These are phyloP conservation scores for Poecilia picta DNA, from an alignment of 2,797 vertebrate species.

Conservation along the genomic window DNA sequence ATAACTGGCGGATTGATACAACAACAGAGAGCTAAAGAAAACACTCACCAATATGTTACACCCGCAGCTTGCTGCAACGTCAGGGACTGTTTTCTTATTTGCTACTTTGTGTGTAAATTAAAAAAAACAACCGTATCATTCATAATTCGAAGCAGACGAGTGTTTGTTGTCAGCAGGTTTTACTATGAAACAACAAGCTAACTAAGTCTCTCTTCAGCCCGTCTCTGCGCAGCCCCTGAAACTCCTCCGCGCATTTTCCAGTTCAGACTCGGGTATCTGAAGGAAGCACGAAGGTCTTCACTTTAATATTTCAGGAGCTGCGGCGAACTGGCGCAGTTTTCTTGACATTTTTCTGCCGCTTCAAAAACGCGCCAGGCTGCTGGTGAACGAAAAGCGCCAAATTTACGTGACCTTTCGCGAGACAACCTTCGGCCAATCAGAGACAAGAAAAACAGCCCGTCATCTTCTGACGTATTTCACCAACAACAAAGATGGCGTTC, in stretches of 20 bases:
- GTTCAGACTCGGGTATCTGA: background rate
- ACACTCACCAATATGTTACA: slow-evolving; percentile 53
- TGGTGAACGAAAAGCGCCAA: slow-evolving; percentile 81
- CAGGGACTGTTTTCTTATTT: background rate
- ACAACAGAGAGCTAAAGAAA: slow-evolving; percentile 13
- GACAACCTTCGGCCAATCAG: slow-evolving; percentile 71
- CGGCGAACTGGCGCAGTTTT: slow-evolving; percentile 8
- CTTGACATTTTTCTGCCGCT: slow-evolving; percentile 27
- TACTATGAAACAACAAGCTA: slow-evolving; percentile 56
- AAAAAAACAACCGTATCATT: background rate
- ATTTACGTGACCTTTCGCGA: slow-evolving; percentile 67
- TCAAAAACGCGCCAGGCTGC: slow-evolving; percentile 75
- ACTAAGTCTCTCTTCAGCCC: slow-evolving; percentile 18
- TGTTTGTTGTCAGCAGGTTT: slow-evolving; percentile 16
- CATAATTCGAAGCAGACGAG: slow-evolving; percentile 18
- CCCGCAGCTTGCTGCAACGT: slow-evolving; percentile 1
- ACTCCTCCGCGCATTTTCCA: slow-evolving; percentile 4
- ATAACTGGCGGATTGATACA: background rate
- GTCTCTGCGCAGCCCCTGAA: slow-evolving; percentile 5
- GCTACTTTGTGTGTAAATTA: background rate
- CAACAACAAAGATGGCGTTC: slow-evolving; percentile 61
- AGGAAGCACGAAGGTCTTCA: background rate
- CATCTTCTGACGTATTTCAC: background rate
- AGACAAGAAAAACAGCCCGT: background rate
- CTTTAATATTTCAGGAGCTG: background rate